Conservation (phyloP, 2,888 invertebrate genomes). For the Sericinus montela region DNA sequence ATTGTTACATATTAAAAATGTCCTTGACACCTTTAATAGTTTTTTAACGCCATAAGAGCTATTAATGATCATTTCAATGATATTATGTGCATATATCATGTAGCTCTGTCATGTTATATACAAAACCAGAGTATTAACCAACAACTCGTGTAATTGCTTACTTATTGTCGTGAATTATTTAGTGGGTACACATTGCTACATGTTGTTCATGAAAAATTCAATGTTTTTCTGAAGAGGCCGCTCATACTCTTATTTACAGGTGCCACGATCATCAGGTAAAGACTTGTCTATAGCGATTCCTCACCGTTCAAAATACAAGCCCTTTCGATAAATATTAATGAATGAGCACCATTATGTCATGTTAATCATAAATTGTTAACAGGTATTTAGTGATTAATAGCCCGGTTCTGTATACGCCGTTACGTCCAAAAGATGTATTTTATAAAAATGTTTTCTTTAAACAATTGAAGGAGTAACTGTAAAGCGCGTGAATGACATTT, state of each 20-base stretch:
- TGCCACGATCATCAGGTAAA: constrained; percentile 2
- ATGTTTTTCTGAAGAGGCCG: constrained; percentile 10
- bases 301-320: constrained; percentile 9
- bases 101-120: too few relatives aligned
- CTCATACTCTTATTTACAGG: neutral
- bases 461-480: constrained; percentile 27
- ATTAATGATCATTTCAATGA: too few relatives aligned
- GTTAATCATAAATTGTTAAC: constrained; percentile 21
- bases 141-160: neutral
- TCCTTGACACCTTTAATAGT: too few relatives aligned
- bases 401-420: constrained; percentile 27
- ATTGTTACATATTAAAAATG: too few relatives aligned
- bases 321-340: constrained; percentile 20
- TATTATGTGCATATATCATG: too few relatives aligned
- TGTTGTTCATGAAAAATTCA: constrained; percentile 18
- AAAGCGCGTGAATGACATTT: constrained; percentile 37
- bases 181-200: neutral
- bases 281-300: constrained; percentile 9
- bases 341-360: constrained; percentile 9
- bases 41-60: too few relatives aligned
- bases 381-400: constrained; percentile 23
- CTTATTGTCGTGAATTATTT: constrained; percentile 1
- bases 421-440: constrained; percentile 22
- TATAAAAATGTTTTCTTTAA: too few relatives aligned
- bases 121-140: too few relatives aligned